Evolutionary conservation across 1,140 invertebrate species (phyloP), one percentile per base, ranked within the genome.

Genomic region (Drosophila parvula): DNA sequence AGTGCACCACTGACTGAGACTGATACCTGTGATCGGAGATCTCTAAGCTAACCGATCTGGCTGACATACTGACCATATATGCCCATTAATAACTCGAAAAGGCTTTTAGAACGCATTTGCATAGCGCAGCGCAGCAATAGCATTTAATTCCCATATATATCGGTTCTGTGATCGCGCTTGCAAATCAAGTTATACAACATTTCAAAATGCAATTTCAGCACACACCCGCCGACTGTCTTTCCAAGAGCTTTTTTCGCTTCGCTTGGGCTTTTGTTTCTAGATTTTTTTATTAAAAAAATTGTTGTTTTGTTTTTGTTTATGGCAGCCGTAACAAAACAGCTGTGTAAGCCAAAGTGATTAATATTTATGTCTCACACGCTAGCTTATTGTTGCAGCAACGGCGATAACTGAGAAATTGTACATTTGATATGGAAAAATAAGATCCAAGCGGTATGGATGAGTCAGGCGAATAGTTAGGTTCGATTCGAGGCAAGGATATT

Each of bases 131-230:
- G 16, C 45, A 12, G 44, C 40, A 48, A 43, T 27, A 56, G 56
- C 43, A 27, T 30, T 44, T 64, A 56, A 55, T 32, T 40, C 36
- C 18, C 53, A 22, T 34, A 40, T 40, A 61, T 40, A 64, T 48
- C 41, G 27, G 45, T 38, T 44, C 40, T 41, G 55, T 14, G 61
- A 38, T 51, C 57, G 48, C 64, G 82, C 82, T 71, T 50, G 70
- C 62, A 79, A 86, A 83, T 86, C 83, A 88, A 86, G 83, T 86
- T 86, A 73, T 67, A 61, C 83, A 88, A 88, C 83, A 86, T 88
- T 82, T 86, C 45, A 65, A 73, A 63, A 67, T 76, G 61, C 51
- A 79, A 45, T 78, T 78, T 78, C 63, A 71, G 65, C 69, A 48
- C 47, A 16, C 48, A 16, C 47, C 48, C 67, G 48, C 32, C 34